Evolutionary conservation across 1,140 invertebrate species (phyloP), one percentile per base, ranked within the genome.

Genomic region (Lasioglossum albipes): DNA sequence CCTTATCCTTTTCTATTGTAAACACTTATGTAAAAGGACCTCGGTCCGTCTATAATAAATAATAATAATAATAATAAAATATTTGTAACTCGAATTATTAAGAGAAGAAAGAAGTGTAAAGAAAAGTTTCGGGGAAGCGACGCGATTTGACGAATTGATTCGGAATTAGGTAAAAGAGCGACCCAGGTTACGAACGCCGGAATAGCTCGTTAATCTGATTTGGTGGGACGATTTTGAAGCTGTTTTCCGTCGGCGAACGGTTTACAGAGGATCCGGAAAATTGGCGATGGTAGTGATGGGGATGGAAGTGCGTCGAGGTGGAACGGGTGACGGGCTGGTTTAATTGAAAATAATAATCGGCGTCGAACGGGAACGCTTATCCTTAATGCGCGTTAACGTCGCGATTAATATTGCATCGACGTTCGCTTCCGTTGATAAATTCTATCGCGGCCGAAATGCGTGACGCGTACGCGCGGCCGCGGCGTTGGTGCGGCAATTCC

Each of bases 401-500:
- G 36, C 68, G 54, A 84, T 84, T 84, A 84, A 80, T 75, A 66
- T 71, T 31, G 59, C 61, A 79, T 65, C 49, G 66, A 64, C 31
- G 62, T 61, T 67, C 72, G 62, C 67, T 61, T 45, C 42, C 27
- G 57, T 13, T 62, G 72, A 85, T 76, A 81, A 84, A 81, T 76
- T 75, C 45, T 66, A 69, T 72, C 77, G 54, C 31, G 27, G 18
- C 27, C 20, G 31, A 62, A 84, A 81, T 57, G 10, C 31, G 41
- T n/a, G 31, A 54, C 36, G 68, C 20, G 57, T 61, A 7, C 16
- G n/a, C 45, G 57, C 20, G 52, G 16, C 52, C 52, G 52, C 20
- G 20, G 7, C 20, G 6, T 7, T 2, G 20, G n/a, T n/a, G 57
- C 57, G 59, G 54, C 62, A 84, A 54, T 54, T 61, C 74, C 9